phyloP scores from a whole-genome alignment of 2,888 invertebrate genomes.

The Steinernema hermaphroditum region DNA sequence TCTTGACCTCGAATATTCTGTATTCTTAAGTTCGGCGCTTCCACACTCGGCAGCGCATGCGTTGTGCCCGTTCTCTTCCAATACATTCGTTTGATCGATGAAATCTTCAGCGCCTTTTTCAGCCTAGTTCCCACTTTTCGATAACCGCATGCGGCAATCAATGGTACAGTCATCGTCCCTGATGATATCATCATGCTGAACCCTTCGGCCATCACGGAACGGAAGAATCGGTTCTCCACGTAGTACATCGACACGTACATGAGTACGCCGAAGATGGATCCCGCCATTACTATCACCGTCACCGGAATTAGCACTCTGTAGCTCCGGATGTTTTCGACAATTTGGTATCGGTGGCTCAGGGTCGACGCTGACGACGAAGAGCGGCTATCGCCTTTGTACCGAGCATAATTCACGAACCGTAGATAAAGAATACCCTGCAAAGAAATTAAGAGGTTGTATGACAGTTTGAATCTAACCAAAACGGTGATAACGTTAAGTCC shows the following conservation, averaged over 20 bases:
- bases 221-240: neutral
- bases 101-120: too few species aligned
- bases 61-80: too few species aligned
- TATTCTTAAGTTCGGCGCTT: neutral
- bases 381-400: neutral
- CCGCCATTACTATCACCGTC: neutral
- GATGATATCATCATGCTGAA: neutral
- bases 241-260: neutral
- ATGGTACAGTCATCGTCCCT: neutral
- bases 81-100: too few species aligned
- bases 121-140: too few species aligned
- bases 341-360: neutral
- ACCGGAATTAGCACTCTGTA: neutral
- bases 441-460: neutral
- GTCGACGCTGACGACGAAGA: neutral
- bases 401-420: neutral
- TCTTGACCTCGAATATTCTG: neutral
- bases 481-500: neutral
- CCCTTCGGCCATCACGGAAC: neutral
- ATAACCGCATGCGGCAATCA: too few species aligned
- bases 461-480: neutral
- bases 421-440: neutral
- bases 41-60: too few species aligned
- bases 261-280: neutral
- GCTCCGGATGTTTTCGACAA: neutral